Percentiles rank a stretch among this genome's conserved stretches.
These are phyloP conservation scores for Suricata suricatta DNA, from an alignment of 2,113 vertebrate species.

Conservation along the genomic window DNA sequence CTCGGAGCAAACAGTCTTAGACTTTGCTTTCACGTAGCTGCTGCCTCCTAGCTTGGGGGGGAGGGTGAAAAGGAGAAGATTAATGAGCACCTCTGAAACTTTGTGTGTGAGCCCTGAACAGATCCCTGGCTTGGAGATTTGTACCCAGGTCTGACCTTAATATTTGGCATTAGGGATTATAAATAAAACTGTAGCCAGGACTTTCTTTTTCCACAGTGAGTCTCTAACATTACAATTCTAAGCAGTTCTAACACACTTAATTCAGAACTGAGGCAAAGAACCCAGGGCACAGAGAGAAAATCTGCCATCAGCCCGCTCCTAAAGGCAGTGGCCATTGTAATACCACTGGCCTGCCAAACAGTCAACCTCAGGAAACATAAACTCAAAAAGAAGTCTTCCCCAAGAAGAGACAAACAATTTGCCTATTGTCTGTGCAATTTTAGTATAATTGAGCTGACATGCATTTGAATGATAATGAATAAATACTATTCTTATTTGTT, in stretches of 20 bases:
- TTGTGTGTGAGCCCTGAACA: background rate
- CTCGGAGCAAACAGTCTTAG: background rate
- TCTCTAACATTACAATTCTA: background rate
- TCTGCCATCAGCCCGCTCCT: background rate
- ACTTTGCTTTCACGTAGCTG: background rate
- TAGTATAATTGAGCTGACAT: constrained; percentile 74
- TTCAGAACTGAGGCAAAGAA: background rate
- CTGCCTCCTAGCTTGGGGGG: background rate
- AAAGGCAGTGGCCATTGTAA: background rate
- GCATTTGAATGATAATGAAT: constrained; percentile 81
- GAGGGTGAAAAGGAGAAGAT: background rate
- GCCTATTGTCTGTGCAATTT: constrained; percentile 72
- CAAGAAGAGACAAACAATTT: constrained; percentile 6
- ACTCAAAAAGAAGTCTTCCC: constrained; percentile 17
- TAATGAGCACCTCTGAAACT: background rate
- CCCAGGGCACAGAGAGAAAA: background rate
- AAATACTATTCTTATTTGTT: constrained; percentile 78
- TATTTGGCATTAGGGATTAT: background rate
- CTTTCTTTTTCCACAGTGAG: background rate
- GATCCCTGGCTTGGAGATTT: background rate
- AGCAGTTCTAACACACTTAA: background rate
- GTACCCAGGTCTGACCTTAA: background rate
- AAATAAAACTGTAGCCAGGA: background rate
- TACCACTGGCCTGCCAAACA: background rate
- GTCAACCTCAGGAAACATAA: background rate